A percentile compares a stretch with the other conserved stretches of the same genome.
Evolutionary conservation across 2,797 vertebrate species (phyloP).

Genomic region (Emydoidea blandingii): DNA sequence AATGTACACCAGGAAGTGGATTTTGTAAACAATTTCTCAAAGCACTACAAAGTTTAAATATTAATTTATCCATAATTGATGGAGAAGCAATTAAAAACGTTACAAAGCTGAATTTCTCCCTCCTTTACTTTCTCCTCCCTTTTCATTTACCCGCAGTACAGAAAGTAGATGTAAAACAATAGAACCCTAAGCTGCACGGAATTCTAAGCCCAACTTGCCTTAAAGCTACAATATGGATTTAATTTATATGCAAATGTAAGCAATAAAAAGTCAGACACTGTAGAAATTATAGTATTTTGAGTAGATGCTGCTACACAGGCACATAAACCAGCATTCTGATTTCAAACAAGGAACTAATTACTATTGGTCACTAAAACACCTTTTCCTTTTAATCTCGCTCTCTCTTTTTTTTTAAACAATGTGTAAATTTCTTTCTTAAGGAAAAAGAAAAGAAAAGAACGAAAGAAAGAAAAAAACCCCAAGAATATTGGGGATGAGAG

Average conservation of each 20-base stretch:
- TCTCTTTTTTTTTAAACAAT: conserved; percentile 50
- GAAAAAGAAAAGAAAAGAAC: accelerated
- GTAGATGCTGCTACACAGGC: conserved; percentile 77
- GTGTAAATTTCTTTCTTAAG: conserved; percentile 77
- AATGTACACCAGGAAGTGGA: conserved; percentile 51
- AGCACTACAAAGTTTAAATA: conserved; percentile 83
- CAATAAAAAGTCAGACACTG: conserved; percentile 87
- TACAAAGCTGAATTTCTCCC: conserved; percentile 83
- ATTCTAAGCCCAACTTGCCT: conserved; percentile 92
- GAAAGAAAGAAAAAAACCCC: conserved; percentile 51
- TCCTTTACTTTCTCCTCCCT: conserved; percentile 81
- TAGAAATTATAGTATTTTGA: conserved; percentile 89
- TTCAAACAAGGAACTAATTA: conserved; percentile 82
- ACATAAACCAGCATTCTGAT: conserved; percentile 71
- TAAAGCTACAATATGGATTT: conserved; percentile 96
- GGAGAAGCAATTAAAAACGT: conserved; percentile 88
- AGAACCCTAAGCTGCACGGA: conserved; percentile 87
- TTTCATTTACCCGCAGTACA: conserved; percentile 84
- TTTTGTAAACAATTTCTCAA: conserved; percentile 79
- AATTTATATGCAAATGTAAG: conserved; percentile 91
- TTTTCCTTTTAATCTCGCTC: conserved; percentile 72
- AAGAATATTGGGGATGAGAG: conserved; percentile 76
- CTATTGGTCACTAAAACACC: conserved; percentile 79
- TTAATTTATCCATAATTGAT: conserved; percentile 85
- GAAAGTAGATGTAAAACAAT: conserved; percentile 94